A percentile compares a stretch with the other conserved stretches of the same genome.
These are phyloP conservation scores for Epistrophella euchroma DNA, from an alignment of 2,888 invertebrate species.

Conservation along the genomic window DNA sequence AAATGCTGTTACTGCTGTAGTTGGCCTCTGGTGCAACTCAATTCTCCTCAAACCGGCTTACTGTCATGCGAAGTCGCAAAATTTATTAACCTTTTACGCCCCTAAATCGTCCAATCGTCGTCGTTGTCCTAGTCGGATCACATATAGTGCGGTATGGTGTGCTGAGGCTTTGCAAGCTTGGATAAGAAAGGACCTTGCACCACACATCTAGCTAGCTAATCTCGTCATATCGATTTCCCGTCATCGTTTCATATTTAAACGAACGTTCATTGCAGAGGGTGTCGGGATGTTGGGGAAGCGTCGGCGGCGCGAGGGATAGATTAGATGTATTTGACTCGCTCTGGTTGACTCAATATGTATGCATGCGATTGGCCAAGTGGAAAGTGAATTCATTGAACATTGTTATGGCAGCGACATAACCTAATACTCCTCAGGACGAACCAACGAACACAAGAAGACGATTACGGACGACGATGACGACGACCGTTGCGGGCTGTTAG, in stretches of 20 bases:
- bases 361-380: conserved; percentile 74
- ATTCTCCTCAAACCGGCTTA: conserved; percentile 48
- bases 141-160: background rate
- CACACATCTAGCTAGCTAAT: conserved; percentile 50
- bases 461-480: conserved; percentile 1
- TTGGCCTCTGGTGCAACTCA: conserved; percentile 54
- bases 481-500: background rate
- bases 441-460: conserved; percentile 22
- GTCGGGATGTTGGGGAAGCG: too few species aligned
- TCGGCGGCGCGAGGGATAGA: background rate
- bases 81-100: conserved; percentile 73
- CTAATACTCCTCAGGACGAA: conserved; percentile 59
- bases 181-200: conserved; percentile 29
- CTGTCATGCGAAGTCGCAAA: conserved; percentile 65
- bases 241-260: conserved; percentile 71
- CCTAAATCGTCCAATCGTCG: conserved; percentile 56
- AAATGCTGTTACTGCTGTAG: conserved; percentile 26
- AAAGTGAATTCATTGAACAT: conserved; percentile 76
- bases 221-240: conserved; percentile 71
- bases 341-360: conserved; percentile 41
- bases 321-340: conserved; percentile 25
- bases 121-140: background rate
- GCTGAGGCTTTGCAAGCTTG: background rate
- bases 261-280: conserved; percentile 23
- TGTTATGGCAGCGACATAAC: conserved; percentile 73